A percentile compares a stretch with the other conserved stretches of the same genome.
Evolutionary conservation across 2,797 vertebrate genomes (phyloP).

Genomic region (Acrocephalus scirpaceus): DNA sequence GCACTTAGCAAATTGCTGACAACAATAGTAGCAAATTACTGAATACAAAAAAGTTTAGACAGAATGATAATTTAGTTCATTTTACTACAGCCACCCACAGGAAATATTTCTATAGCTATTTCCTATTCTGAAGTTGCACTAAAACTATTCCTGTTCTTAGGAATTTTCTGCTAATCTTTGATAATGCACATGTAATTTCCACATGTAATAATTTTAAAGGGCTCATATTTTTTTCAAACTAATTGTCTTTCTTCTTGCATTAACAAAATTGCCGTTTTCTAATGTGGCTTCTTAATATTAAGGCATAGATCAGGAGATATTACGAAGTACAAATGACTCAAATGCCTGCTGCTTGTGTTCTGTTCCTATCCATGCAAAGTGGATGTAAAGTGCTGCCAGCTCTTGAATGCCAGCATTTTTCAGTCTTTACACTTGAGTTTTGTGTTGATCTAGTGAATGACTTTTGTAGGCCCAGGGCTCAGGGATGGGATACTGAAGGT

Average conservation of each 20-base stretch:
- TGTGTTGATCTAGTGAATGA: background rate
- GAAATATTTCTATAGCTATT: background rate
- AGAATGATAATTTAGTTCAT: background rate
- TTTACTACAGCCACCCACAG: background rate
- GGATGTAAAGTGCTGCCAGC: background rate
- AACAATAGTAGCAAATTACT: background rate
- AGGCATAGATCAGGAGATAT: background rate
- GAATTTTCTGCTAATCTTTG: background rate
- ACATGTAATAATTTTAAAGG: background rate
- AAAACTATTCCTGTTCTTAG: background rate
- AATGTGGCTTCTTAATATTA: background rate
- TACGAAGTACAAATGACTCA: background rate
- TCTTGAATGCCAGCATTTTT: background rate
- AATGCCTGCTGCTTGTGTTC: background rate
- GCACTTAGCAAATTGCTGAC: background rate
- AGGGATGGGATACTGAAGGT: accelerated
- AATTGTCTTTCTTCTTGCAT: background rate
- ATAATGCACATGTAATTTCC: background rate
- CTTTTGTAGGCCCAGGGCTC: background rate
- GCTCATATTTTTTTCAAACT: background rate
- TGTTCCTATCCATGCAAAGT: background rate
- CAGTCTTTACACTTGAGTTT: background rate
- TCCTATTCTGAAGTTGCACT: background rate
- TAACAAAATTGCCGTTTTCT: background rate
- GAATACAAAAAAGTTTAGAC: background rate